Evolutionary conservation across 2,888 invertebrate species (phyloP), one percentile per base, ranked within the genome.

Genomic region (Malthinus seriepunctatus): DNA sequence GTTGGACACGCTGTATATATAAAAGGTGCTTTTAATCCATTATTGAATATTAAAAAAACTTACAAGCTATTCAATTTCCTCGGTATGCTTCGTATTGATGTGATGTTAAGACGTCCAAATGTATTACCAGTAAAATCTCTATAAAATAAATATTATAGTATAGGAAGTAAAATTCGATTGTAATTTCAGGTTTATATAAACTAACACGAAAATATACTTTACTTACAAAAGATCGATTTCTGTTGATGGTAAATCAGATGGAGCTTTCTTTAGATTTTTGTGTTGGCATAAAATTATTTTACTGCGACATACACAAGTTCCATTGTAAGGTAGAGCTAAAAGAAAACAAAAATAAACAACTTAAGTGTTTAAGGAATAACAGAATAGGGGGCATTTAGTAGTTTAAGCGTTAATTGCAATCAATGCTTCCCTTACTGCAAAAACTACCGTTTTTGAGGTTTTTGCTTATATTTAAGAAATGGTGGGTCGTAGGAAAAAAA

Each of bases 41-140:
- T n/a, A n/a, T n/a, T n/a, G n/a, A n/a, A n/a, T n/a, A n/a, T 3
- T 39, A n/a, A 32, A 32, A 42, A 32, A 48, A 80, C 81, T 80
- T 70, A 81, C 81, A 81, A 65, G 63, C 73, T 79, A 15, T 78
- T 75, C 14, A 80, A 67, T 37, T 70, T 69, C 39, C 74, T 71
- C 50, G 80, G 69, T 48, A 74, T 46, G 8, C 38, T 49, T 48
- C 59, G 68, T 54, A 81, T 72, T 56, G 78, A 75, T 4, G 70
- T 64, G 23, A 67, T 68, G 23, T 72, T 70, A 38, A 82, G 64
- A 33, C 65, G 62, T 32, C 72, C 69, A 64, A 81, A 82, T 56
- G 69, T 71, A 64, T 81, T 81, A 37, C 81, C 81, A 1, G 80
- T 79, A 32, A 82, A 75, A 67, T 82, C 81, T 32, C 81, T 82